Conservation (phyloP, 1,140 invertebrate genomes). For the Drosophila punjabiensis region DNA sequence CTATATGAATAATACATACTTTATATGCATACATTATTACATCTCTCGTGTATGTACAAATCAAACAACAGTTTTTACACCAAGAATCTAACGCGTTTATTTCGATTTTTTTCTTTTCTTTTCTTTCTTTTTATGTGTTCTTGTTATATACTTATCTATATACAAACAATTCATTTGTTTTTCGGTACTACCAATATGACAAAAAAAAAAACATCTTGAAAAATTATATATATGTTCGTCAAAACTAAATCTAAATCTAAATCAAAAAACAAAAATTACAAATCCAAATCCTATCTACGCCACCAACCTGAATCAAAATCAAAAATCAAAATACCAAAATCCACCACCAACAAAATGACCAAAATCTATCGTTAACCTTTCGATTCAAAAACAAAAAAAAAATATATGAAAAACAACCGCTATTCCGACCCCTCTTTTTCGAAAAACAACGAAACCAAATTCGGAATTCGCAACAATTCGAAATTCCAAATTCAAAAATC, state of each 20-base stretch:
- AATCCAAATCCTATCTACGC: slow-evolving; percentile 58
- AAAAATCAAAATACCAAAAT: slow-evolving; percentile 46
- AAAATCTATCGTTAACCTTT: slow-evolving; percentile 64
- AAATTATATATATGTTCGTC: slow-evolving; percentile 86
- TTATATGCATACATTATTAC: slow-evolving; percentile 51
- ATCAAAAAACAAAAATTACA: slow-evolving; percentile 52
- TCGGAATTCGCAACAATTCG: slow-evolving; percentile 69
- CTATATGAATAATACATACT: slow-evolving; percentile 64
- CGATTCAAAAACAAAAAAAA: slow-evolving; percentile 64
- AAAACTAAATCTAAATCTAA: slow-evolving; percentile 55
- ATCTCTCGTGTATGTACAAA: slow-evolving; percentile 72
- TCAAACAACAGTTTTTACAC: slow-evolving; percentile 66
- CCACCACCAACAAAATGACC: slow-evolving; percentile 61
- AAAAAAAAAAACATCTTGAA: slow-evolving; percentile 68
- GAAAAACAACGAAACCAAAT: slow-evolving; percentile 54
- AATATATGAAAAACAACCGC: slow-evolving; percentile 46
- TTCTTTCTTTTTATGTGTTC: slow-evolving; percentile 85
- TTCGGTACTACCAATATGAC: slow-evolving; percentile 73
- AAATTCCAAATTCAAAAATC: slow-evolving; percentile 53
- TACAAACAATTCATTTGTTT: slow-evolving; percentile 77
- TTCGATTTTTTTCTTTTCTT: slow-evolving; percentile 85
- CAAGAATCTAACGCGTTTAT: slow-evolving; percentile 85
- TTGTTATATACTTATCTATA: slow-evolving; percentile 72
- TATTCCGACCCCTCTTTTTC: slow-evolving; percentile 53
- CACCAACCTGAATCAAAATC: slow-evolving; percentile 53